Evolutionary conservation across 2,113 vertebrate species (phyloP).

Genomic region (Coturnix japonica): DNA sequence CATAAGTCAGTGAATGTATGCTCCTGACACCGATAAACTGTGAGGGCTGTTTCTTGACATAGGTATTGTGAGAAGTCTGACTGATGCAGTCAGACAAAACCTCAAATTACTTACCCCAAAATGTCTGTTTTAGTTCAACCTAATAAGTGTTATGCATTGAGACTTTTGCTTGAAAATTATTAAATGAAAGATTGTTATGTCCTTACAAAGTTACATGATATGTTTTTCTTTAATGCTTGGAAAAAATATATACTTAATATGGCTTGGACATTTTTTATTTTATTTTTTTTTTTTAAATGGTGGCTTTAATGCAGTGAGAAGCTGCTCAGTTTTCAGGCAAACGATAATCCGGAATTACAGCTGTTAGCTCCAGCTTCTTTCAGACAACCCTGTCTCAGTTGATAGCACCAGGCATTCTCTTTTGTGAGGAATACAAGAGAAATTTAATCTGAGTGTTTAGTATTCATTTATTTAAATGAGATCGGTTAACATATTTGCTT

Average conservation of each 20-base stretch:
- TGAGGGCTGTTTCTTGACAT: background rate
- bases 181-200: background rate
- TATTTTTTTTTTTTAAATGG: too few species aligned
- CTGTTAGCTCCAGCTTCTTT: background rate
- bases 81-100: background rate
- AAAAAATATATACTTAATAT: background rate
- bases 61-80: background rate
- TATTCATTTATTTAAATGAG: slow-evolving; percentile 39
- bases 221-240: background rate
- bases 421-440: background rate
- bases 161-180: background rate
- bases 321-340: background rate
- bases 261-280: background rate
- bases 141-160: background rate
- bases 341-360: background rate
- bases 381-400: background rate
- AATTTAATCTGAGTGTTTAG: background rate
- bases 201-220: background rate
- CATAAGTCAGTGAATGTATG: fast-evolving
- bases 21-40: fast-evolving
- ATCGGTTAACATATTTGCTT: background rate
- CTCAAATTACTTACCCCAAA: background rate
- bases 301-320: background rate
- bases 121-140: background rate
- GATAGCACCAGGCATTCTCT: background rate